Evolutionary conservation across 2,888 invertebrate species (phyloP), one percentile per base, ranked within the genome.

Genomic region (Aleiodes leptofemur): DNA sequence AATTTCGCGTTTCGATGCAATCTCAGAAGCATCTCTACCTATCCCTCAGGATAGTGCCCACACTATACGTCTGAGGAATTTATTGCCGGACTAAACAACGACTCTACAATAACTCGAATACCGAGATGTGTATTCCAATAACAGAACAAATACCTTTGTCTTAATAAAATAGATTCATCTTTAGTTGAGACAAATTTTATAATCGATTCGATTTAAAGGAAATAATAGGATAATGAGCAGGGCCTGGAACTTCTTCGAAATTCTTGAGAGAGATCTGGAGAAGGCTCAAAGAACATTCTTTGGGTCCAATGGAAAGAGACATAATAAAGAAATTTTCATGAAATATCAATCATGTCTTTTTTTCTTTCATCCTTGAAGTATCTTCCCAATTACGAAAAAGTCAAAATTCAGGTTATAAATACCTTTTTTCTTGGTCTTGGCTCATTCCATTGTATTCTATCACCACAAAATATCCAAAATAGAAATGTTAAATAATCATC

Each of bases 1-100:
- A 84, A 86, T 85, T 84, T 82, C 82, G 80, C 82, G 64, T 79
- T 79, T 81, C 77, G 76, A 81, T 79, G 79, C 80, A 79, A 81
- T 83, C 79, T 80, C 80, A 59, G 55, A 57, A 74, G 53, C 69
- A 70, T 73, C 23, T 23, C 74, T 29, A 31, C n/a, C 23, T 43
- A 53, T 57, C 56, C 64, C 78, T 51, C 57, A 72, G 71, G 74
- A 71, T 29, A 71, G 71, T 50, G 66, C 50, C 38, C 64, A 48
- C 48, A 64, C 56, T 23, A 51, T 61, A 74, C 56, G 43, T 38
- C 72, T 61, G 34, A 61, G 74, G 70, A 77, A 76, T 76, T 78
- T 68, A 74, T 78, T 74, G 69, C 72, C 59, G 71, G 75, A 73
- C 78, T 73, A 13, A 61, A 16, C 7, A 38, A 72, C 76, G 72